Evolutionary conservation across 2,113 vertebrate species (phyloP), one percentile per base, ranked within the genome.

Genomic region (Dasyornis broadbenti): DNA sequence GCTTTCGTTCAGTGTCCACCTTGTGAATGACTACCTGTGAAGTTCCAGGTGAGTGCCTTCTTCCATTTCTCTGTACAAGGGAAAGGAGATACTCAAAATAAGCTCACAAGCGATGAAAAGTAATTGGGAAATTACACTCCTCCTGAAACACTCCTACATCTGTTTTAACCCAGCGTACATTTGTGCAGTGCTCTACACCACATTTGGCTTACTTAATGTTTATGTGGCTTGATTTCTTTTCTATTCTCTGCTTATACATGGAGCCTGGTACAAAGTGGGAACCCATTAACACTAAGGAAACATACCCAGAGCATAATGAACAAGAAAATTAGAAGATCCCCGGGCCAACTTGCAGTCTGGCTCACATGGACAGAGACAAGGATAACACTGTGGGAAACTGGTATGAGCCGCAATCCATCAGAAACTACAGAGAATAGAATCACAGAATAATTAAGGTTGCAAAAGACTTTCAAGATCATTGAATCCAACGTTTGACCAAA

Each of bases 91-190:
- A 54, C 39, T 61, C 63, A 72, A 45, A 90, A 64, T 63, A 64
- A 52, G 65, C 40, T 68, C 4, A 2, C 15, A 56, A 53, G 22
- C 8, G 49, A 47, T 90, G 31, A 53, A 69, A 82, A 61, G 9
- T 69, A 76, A 69, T 56, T 69, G 66, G 44, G 40, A 86, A 88
- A 69, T 35, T 88, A 45, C 10, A 56, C 4, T 66, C n/a, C 4
- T 61, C 53, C n/a, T 42, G 53, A 84, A 90, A 71, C 27, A 47
- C 5, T 42, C 40, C 63, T 50, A 60, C 69, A 82, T 26, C 10
- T 0, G 0, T 76, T 82, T 75, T 59, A 90, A 54, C 49, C 22
- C 33, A 71, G 47, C 4, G 1, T 40, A 21, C 8, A 9, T 77
- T 72, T 49, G 26, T 22, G 23, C 30, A 31, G 39, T 40, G 69